Base-by-base conservation (phyloP, 2,113 vertebrate genomes). In the Coptodon rendalli region DNA sequence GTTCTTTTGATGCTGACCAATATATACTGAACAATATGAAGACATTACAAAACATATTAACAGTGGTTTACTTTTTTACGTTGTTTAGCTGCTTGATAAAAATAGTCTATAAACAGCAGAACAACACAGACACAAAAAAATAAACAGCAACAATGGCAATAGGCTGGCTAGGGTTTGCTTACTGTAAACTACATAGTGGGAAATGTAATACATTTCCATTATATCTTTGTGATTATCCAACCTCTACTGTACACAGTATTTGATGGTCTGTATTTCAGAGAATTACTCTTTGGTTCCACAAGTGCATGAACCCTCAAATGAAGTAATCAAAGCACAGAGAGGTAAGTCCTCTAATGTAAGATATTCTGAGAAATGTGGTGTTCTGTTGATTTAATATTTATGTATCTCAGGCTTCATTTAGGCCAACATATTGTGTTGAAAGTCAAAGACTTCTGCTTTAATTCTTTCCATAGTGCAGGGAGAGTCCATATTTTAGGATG, bases 221-320 rank as follows among this genome's bases (percentile, higher is more conserved):
- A 24, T 1, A 66, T 45, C 8, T 45, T 9, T 7, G 6, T 57
- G 14, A 79, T 40, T 22, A 0, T 16, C 24, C 4, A 79, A 48
- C 17, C 61, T 71, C 5, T 36, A 10, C 6, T 34, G 31, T 14
- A 17, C 2, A 0, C 9, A n/a, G 11, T 43, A 13, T 24, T 53
- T 82, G 6, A 7, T 54, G 10, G 1, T 43, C 5, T 48, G 1
- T 84, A 27, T 84, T 93, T 36, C 85, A 95, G 96, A 27, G 2
- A 3, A 81, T 0, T 91, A 86, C 36, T 84, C 6, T 81, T 27
- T 91, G 61, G 34, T 2, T 13, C 97, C 97, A 27, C 73, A 95
- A 59, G 94, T 99, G 22, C 53, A 91, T 80, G 95, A 96, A 85
- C 98, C 97, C 0, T 81, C 59, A 16, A 96, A 97, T 45, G 95